Evolutionary conservation across 1,140 invertebrate genomes (phyloP), one percentile per base, ranked within the genome.

Genomic region (Anastrepha ludens): DNA sequence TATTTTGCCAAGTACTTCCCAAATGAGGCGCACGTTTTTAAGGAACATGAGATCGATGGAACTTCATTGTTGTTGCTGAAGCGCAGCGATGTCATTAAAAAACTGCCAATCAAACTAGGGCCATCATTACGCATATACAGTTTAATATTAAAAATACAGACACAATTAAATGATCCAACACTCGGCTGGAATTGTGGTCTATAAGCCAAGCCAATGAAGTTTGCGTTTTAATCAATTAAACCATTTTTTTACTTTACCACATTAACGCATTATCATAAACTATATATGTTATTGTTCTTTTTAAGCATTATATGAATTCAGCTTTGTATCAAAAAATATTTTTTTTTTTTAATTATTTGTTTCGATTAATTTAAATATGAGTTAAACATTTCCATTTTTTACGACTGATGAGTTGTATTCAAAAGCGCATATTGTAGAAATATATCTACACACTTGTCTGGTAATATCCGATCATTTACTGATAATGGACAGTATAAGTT

Each of bases 11-110:
- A 88, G 41, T 87, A 87, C 41, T 93, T 92, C 88, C 92, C 92
- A 4, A 86, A 86, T 0, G 90, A 93, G 58, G 92, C 92, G 3
- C 62, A 87, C 5, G 88, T 89, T 9, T 91, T 93, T 44, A 89
- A 89, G 17, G 60, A 78, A 1, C 91, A 93, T 85, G 92, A 93
- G 60, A 92, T 93, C 15, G 91, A 93, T 89, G 92, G 92, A 7
- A 89, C 88, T 20, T 90, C 92, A 7, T 85, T 93, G 29, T 88
- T 93, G 47, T 87, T 93, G 20, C 89, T 93, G 0, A 91, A 89
- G 50, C 92, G 92, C 15, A 86, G 89, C 7, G 92, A 93, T 89
- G 87, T 93, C 74, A 88, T 93, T 41, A 89, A 90, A 67, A 88
- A 90, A 5, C 90, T 93, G 7, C 90, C 90, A 3, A 85, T 93